Conservation (phyloP, 2,888 invertebrate species). For the Amphipyra berbera region DNA sequence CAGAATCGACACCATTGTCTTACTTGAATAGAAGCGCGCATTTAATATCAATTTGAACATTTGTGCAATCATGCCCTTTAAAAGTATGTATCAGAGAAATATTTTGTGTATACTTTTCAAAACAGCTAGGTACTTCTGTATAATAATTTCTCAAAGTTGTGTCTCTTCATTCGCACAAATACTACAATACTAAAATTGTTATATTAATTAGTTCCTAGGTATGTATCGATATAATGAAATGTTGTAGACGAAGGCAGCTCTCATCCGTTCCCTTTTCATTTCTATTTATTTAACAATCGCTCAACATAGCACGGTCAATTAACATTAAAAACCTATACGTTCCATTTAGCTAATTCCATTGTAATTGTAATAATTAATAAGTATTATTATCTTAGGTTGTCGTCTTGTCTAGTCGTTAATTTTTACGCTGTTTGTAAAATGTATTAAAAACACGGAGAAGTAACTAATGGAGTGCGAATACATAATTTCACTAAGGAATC, state of each 20-base stretch:
- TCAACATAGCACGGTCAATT: constrained; percentile 61
- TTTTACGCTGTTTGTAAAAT: constrained; percentile 24
- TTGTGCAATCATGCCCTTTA: too few species aligned
- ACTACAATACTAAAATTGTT: constrained; percentile 37
- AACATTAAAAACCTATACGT: constrained; percentile 27
- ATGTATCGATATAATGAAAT: constrained; percentile 28
- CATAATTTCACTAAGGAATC: neutral
- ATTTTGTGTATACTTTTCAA: too few species aligned
- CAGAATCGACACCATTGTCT: too few species aligned
- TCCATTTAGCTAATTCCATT: constrained; percentile 20
- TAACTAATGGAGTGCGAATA: constrained; percentile 22
- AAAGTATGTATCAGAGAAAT: too few species aligned
- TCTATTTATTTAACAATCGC: constrained; percentile 33
- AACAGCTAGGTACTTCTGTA: neutral
- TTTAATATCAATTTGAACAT: too few species aligned
- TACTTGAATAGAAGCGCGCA: too few species aligned
- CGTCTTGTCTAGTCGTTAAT: constrained; percentile 37
- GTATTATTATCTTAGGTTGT: constrained; percentile 39
- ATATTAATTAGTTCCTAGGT: constrained; percentile 33
- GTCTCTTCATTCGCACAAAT: constrained; percentile 22
- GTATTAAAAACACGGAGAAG: constrained; percentile 15
- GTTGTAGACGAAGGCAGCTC: constrained; percentile 36
- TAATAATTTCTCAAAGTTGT: neutral
- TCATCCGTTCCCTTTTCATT: too few species aligned
- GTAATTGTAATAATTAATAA: constrained; percentile 35